Conservation (phyloP, 1,140 invertebrate species). For the Trichonephila inaurata region DNA sequence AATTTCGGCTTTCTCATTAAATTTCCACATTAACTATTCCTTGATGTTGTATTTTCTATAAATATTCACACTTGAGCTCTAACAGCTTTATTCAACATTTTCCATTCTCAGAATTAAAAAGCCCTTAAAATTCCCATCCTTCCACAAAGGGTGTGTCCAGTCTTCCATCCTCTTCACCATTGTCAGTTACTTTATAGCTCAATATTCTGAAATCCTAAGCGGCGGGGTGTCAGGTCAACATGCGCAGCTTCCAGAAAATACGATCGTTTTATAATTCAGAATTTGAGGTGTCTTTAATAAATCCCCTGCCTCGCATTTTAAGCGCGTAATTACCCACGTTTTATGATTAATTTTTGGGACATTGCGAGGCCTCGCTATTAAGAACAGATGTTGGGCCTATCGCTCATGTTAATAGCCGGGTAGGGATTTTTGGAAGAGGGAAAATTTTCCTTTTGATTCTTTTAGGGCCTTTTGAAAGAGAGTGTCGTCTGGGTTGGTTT, state of each 20-base stretch:
- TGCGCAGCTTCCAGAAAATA: slow-evolving; percentile 17
- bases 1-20: too few relatives aligned
- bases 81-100: background rate
- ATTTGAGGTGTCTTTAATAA: slow-evolving; percentile 48
- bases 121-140: background rate
- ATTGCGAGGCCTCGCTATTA: slow-evolving; percentile 23
- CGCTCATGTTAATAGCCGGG: slow-evolving; percentile 48
- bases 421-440: slow-evolving; percentile 32
- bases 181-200: slow-evolving; percentile 13
- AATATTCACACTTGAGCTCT: background rate
- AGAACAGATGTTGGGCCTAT: slow-evolving; percentile 48
- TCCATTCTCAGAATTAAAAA: background rate
- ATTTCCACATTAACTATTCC: too few relatives aligned
- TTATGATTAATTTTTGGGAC: slow-evolving; percentile 51
- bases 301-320: slow-evolving; percentile 45
- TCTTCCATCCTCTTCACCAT: background rate
- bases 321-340: slow-evolving; percentile 46
- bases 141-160: background rate
- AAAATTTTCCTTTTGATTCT: slow-evolving; percentile 10
- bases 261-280: slow-evolving; percentile 58
- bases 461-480: background rate
- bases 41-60: background rate
- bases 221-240: background rate
- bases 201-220: background rate
- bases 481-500: slow-evolving; percentile 5